Evolutionary conservation across 2,113 vertebrate species (phyloP), one percentile per base, ranked within the genome.

Genomic region (Telmatochromis brichardi): DNA sequence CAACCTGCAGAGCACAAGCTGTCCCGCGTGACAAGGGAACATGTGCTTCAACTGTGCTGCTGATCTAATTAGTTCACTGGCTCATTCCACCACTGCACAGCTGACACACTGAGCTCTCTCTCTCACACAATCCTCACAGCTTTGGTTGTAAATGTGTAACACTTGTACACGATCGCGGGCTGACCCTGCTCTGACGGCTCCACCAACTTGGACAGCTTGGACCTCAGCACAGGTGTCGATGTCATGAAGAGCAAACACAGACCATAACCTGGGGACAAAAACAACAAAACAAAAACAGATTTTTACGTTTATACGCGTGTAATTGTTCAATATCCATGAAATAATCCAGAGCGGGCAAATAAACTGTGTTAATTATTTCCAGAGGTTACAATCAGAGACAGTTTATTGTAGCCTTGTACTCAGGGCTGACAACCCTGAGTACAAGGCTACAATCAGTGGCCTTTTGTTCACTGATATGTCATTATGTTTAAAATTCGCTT

Each of bases 171-270:
- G 4, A 85, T 53, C 21, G 3, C 5, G 23, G 55, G 51, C 97
- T 96, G 90, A 99, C 98, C 99, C 89, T 98, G 99, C 21, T 99
- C 98, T 0, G 95, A 96, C 15, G 96, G 91, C 1, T 94, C 93
- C 88, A 98, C 98, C 94, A 99, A 83, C 92, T 96, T 98, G 80
- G 99, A 99, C 80, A 99, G 94, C 91, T 99, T 99, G 82, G 99
- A 96, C 91, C 98, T 97, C 89, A 99, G 93, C 68, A 99, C 94
- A 7, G 99, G 98, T 3, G 98, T 98, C 4, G 90, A 76, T 33
- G 96, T 94, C 96, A 99, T 95, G 2, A 97, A 97, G 87, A 99
- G 95, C 84, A 99, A 98, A 21, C 97, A 95, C 65, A 98, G 88
- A 5, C 97, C 97, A 0, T 99, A 99, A 58, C 98, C 99, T 99